A percentile compares a stretch with the other conserved stretches of the same genome.
phyloP scores from a whole-genome alignment of 1,140 invertebrate genomes.

The Steinernema feltiae region DNA sequence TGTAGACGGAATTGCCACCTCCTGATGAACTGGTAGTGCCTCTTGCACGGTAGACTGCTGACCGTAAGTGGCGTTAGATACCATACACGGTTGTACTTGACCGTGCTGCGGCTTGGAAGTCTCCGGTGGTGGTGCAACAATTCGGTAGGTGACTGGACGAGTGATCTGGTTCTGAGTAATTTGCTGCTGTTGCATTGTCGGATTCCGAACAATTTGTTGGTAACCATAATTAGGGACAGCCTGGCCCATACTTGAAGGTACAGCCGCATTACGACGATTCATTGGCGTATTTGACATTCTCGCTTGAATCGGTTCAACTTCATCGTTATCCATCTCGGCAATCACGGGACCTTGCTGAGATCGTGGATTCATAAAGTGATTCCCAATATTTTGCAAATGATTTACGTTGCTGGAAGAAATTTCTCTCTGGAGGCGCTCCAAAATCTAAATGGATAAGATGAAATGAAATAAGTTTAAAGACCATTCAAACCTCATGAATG shows the following conservation, averaged over 20 bases:
- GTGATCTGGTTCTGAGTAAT: too few species aligned
- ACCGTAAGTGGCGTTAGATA: background rate
- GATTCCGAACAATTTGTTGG: background rate
- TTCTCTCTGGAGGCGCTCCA: constrained; percentile 37
- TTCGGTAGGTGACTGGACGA: too few species aligned
- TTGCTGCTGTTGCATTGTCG: background rate
- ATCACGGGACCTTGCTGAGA: background rate
- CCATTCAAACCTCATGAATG: background rate
- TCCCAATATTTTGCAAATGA: background rate
- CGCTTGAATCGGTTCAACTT: too few species aligned
- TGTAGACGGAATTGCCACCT: background rate
- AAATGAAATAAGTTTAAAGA: background rate
- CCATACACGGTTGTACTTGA: too few species aligned
- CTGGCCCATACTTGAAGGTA: background rate
- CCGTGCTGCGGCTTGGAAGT: too few species aligned
- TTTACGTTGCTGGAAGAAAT: background rate
- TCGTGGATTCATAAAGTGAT: background rate
- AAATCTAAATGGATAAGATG: background rate
- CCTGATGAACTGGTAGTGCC: background rate
- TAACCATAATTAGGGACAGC: background rate
- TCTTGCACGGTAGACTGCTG: background rate
- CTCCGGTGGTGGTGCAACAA: too few species aligned
- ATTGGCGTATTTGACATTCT: background rate
- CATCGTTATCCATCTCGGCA: background rate
- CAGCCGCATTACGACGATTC: background rate